Evolutionary conservation across 2,888 invertebrate genomes (phyloP).

Genomic region (Prenolepis imparis): DNA sequence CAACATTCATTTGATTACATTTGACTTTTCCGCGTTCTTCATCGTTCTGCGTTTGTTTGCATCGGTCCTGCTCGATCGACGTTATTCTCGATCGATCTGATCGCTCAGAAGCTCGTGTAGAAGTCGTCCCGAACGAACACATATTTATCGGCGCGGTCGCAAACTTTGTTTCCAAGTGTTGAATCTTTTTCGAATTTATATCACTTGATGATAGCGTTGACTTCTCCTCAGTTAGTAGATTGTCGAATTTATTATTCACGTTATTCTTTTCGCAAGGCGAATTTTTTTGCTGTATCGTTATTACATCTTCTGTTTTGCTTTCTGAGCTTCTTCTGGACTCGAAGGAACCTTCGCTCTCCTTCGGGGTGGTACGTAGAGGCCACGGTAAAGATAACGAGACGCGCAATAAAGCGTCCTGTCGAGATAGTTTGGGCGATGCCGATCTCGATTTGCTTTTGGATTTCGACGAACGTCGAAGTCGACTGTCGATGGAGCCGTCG

Average conservation of each 20-base stretch:
- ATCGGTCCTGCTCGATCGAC: background rate
- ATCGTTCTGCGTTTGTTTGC: background rate
- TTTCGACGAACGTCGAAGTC: conserved; percentile 31
- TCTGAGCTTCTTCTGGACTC: conserved; percentile 25
- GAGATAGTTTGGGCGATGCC: conserved; percentile 66
- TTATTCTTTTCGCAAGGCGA: background rate
- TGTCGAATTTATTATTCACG: background rate
- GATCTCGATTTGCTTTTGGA: conserved; percentile 69
- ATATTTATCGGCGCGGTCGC: background rate
- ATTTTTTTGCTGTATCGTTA: background rate
- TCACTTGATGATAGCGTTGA: background rate
- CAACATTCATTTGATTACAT: background rate
- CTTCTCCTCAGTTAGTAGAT: background rate
- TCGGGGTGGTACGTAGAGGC: conserved; percentile 65
- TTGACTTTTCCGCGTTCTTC: background rate
- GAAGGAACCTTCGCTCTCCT: conserved; percentile 51
- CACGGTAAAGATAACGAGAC: conserved; percentile 69
- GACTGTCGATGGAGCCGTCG: conserved; percentile 32
- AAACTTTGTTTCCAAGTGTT: background rate
- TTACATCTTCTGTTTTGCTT: conserved; percentile 15
- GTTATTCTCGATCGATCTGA: background rate
- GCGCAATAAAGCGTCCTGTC: conserved; percentile 61
- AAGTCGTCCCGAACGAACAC: background rate
- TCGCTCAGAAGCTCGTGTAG: background rate
- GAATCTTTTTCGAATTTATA: background rate